Conservation (phyloP, 2,888 invertebrate genomes). For the Acanthococcus lagerstroemiae region DNA sequence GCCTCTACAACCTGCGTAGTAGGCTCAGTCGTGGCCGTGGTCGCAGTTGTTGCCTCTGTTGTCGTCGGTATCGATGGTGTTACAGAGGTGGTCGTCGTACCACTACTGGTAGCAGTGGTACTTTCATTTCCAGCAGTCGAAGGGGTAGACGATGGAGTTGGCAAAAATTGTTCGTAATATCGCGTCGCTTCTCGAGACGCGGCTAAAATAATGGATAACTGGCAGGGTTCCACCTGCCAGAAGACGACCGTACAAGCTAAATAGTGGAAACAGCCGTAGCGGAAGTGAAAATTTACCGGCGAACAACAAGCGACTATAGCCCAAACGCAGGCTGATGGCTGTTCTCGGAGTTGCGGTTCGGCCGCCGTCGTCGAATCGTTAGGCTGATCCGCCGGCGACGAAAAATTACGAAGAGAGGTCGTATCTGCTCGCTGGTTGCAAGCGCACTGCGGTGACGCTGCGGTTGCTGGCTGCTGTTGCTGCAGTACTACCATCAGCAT, state of each 20-base stretch:
- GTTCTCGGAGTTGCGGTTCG: too few relatives aligned
- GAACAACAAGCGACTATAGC: slow-evolving; percentile 67
- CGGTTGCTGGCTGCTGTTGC: background rate
- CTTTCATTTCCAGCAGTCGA: background rate
- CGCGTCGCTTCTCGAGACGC: slow-evolving; percentile 45
- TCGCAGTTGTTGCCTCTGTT: background rate
- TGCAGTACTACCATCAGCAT: background rate
- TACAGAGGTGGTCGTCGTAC: slow-evolving; percentile 19
- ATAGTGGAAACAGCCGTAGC: slow-evolving; percentile 57
- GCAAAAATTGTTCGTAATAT: slow-evolving; percentile 35
- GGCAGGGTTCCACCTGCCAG: slow-evolving; percentile 64
- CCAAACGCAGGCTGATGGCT: slow-evolving; percentile 56
- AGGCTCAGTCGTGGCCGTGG: background rate
- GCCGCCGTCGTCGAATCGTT: background rate
- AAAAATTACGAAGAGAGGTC: background rate
- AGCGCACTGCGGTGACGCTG: background rate
- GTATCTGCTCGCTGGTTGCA: background rate
- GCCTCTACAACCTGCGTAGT: background rate
- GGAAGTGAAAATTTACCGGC: slow-evolving; percentile 43
- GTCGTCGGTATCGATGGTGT: background rate
- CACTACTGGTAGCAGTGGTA: slow-evolving; percentile 34
- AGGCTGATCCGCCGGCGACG: slow-evolving; percentile 1
- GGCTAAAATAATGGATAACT: slow-evolving; percentile 49
- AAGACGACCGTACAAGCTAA: slow-evolving; percentile 61
- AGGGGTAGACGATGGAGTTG: background rate